Evolutionary conservation across 2,888 invertebrate species (phyloP), one percentile per base, ranked within the genome.

Genomic region (Lasioglossum leucozonium): DNA sequence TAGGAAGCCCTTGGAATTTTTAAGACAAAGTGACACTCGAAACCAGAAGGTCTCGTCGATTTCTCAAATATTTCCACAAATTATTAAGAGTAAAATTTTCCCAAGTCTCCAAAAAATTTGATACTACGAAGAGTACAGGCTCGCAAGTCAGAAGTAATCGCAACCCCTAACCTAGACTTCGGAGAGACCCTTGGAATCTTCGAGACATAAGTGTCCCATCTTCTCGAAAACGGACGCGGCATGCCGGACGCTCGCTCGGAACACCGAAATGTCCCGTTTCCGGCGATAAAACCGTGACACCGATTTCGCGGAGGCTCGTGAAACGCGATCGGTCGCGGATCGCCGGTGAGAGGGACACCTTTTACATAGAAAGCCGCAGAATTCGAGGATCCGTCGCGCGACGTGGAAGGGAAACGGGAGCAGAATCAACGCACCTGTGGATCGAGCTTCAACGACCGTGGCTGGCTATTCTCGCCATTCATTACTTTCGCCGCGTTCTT

Each of bases 401-500:
- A 22, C 75, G 58, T 69, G 51, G 67, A 69, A 81, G 76, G 69
- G 88, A 87, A 87, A 87, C 81, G 76, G 72, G 76, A 81, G 74
- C 81, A 84, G 69, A 72, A 55, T 85, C 81, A 1, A 1, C 79
- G 85, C 88, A 88, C 88, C 88, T 88, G 88, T 88, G 87, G 88
- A 87, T 88, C 83, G 83, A 72, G 79, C 79, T 80, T 76, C 69
- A 79, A 69, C 72, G 82, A 81, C 22, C 34, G 80, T 84, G 58
- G 77, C 81, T 34, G 72, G 87, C 82, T 80, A 72, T 90, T 85
- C 85, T 77, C 87, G 81, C 84, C 89, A 84, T 89, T 89, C 90
- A 88, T 89, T 89, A 89, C 74, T 82, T 79, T 44, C 81, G 85
- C 77, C 79, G 82, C 75, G 81, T 84, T 90, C 88, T 84, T 88